Base-by-base conservation (phyloP, 2,888 invertebrate genomes). In the Dicyrtoma fusca region DNA sequence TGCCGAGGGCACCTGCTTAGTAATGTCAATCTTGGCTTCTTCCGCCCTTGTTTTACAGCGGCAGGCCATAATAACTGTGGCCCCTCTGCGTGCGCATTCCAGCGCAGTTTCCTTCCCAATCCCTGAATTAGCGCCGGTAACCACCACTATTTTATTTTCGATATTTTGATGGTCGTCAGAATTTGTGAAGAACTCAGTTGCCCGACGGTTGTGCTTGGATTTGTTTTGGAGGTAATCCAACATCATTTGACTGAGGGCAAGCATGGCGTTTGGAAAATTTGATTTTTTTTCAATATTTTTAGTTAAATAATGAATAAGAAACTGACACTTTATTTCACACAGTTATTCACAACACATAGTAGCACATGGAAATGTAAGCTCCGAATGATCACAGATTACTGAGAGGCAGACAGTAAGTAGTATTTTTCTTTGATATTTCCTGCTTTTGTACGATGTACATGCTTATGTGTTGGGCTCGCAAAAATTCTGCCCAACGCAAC, bases 71-170 rank as follows among this genome's bases (percentile, higher is more conserved):
- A 70, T 25, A 11, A 70, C 26, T 3, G 13, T 19, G 2, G 62
- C 51, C 10, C 51, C 62, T 14, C 70, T 1, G 17, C 17, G 21
- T 10, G 70, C 62, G 11, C 61, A 23, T 26, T 70, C 62, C 51
- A 70, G 51, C 1, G 70, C 70, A 8, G 62, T 51, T 19, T 70
- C 42, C 26, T 70, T 70, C 11, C 69, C 70, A 34, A 34, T 49
- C 61, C 70, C 70, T n/a, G 53, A 49, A 70, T 70, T 70, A 42
- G 51, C 42, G n/a, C 70, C 70, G 19, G 70, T 62, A 1, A 70
- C 51, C n/a, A 70, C 51, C 5, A 51, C 62, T 23, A 70, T 53
- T 25, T 59, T 23, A 0, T 51, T 62, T 8, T 49, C 1, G 2
- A 70, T 19, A 34, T 70, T 44, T 26, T 51, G 8, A 10, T 55